Conservation (phyloP, 2,113 vertebrate species). For the Mobula birostris region DNA sequence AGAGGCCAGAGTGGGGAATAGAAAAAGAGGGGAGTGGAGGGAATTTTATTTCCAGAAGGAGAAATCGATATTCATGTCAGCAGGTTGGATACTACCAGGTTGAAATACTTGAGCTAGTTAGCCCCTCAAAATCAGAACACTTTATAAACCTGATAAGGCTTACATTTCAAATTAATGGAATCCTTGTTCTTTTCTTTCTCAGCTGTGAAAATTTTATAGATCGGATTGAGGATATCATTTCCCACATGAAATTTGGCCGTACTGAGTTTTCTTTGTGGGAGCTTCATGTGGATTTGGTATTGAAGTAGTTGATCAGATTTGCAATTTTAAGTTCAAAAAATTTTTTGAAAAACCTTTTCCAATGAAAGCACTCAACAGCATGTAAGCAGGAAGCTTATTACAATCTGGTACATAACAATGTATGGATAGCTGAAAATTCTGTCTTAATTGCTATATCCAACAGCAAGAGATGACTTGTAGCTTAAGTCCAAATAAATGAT, state of each 20-base stretch:
- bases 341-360: not conserved
- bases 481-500: not conserved
- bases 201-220: conserved; percentile 15
- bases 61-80: no score
- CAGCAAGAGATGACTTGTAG: not conserved
- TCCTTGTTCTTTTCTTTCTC: not conserved
- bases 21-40: no score
- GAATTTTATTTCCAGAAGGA: no score
- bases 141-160: not conserved
- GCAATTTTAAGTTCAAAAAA: not conserved
- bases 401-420: not conserved
- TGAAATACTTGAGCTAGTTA: not conserved
- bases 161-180: not conserved
- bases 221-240: not conserved
- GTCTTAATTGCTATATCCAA: not conserved
- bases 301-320: not conserved
- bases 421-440: not conserved
- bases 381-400: not conserved
- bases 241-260: not conserved
- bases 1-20: no score
- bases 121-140: not conserved
- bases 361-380: not conserved
- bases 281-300: not conserved
- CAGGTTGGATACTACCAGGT: not conserved
- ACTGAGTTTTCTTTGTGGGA: not conserved